phyloP scores from a whole-genome alignment of 2,888 invertebrate species.

The Dusona sp. region DNA sequence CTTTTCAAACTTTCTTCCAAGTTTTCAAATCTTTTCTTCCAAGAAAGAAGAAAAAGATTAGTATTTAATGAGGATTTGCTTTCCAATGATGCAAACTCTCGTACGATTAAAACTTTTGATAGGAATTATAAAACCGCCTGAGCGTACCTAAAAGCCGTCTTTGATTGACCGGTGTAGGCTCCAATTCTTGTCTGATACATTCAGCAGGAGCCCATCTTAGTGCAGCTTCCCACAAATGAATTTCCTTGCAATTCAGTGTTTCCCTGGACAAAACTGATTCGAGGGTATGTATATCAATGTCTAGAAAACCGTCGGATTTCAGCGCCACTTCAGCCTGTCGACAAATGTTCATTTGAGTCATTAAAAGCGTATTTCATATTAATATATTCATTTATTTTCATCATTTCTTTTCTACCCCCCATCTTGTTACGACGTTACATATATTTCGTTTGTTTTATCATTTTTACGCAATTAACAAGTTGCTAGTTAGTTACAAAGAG shows the following conservation, averaged over 20 bases:
- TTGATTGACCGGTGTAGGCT: constrained; percentile 91
- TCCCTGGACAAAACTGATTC: constrained; percentile 96
- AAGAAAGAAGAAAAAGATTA: neutral
- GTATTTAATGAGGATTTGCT: neutral
- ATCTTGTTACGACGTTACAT: neutral
- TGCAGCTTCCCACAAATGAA: constrained; percentile 95
- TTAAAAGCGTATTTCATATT: constrained; percentile 19
- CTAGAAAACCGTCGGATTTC: constrained; percentile 97
- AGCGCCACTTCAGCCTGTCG: constrained; percentile 97
- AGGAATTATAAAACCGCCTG: neutral
- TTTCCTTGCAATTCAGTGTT: constrained; percentile 97
- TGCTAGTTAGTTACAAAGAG: neutral
- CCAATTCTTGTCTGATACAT: constrained; percentile 93
- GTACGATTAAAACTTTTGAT: neutral
- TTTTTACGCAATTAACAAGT: neutral
- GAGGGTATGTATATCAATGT: constrained; percentile 97
- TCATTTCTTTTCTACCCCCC: neutral
- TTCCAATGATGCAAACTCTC: constrained; percentile 1
- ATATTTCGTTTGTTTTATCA: neutral
- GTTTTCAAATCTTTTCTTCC: neutral
- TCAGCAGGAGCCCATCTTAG: constrained; percentile 97
- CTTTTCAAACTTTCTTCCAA: neutral
- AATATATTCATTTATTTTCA: constrained; percentile 17
- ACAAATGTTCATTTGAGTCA: constrained; percentile 67
- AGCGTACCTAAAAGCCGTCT: constrained; percentile 80